phyloP scores from a whole-genome alignment of 2,888 invertebrate species.

The Volucella bombylans region DNA sequence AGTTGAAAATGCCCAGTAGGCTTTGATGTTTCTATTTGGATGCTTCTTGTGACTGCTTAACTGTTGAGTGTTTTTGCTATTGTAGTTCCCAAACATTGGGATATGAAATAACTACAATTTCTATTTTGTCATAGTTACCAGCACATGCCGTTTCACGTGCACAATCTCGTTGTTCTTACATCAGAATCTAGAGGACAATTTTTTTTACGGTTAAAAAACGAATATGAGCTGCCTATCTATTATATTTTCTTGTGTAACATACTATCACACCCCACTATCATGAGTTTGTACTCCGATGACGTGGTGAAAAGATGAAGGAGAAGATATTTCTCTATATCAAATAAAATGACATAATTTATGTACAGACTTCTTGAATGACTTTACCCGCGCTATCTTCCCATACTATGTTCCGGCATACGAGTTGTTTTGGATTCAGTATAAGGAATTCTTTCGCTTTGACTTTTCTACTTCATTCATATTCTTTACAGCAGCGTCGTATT shows the following conservation, averaged over 20 bases:
- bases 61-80: too few relatives aligned
- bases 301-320: constrained; percentile 4
- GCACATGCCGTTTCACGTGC: too few relatives aligned
- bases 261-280: neutral
- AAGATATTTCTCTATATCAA: constrained; percentile 4
- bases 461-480: constrained; percentile 8
- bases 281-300: neutral
- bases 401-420: neutral
- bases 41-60: too few relatives aligned
- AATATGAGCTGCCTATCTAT: too few relatives aligned
- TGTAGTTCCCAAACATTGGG: too few relatives aligned
- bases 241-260: neutral
- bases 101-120: too few relatives aligned
- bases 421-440: neutral
- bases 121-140: too few relatives aligned
- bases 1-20: too few relatives aligned
- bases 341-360: constrained; percentile 26
- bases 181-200: too few relatives aligned
- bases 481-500: neutral
- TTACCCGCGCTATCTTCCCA: constrained; percentile 1
- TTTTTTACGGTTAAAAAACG: too few relatives aligned
- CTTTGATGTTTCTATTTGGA: too few relatives aligned
- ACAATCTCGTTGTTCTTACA: too few relatives aligned
- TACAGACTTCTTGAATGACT: constrained; percentile 23
- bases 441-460: constrained; percentile 2